Conservation (phyloP, 2,113 vertebrate genomes). For the Spilogale gracilis region DNA sequence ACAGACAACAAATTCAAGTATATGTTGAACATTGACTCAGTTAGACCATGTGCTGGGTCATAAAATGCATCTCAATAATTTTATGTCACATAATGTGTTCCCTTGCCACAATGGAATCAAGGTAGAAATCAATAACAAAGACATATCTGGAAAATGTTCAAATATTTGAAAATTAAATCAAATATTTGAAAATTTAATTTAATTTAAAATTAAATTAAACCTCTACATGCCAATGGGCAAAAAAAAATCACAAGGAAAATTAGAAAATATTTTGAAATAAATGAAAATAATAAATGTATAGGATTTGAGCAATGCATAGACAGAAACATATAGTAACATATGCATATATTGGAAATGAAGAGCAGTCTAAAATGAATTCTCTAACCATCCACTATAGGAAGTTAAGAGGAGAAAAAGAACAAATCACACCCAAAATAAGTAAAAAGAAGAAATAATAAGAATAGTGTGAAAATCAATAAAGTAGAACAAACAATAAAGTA, state of each 20-base stretch:
- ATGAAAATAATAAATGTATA: neutral
- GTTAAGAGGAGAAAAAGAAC: neutral
- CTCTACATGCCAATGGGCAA: neutral
- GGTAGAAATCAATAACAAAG: neutral
- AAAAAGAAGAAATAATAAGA: neutral
- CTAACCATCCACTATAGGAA: neutral
- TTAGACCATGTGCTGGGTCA: neutral
- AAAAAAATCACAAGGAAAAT: neutral
- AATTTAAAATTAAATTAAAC: neutral
- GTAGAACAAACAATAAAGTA: neutral
- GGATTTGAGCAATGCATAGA: neutral
- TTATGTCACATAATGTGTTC: neutral
- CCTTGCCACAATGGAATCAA: neutral
- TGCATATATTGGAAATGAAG: neutral
- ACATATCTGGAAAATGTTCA: neutral
- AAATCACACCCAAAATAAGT: neutral
- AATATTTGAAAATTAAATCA: neutral
- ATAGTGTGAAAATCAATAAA: neutral
- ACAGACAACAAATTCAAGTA: neutral
- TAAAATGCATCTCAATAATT: neutral
- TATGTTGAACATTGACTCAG: neutral
- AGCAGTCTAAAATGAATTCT: neutral
- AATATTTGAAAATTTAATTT: neutral
- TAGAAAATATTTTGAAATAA: slow-evolving; percentile 10
- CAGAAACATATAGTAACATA: neutral